phyloP scores from a whole-genome alignment of 2,888 invertebrate species.

The Mesorhabditis spiculigera region DNA sequence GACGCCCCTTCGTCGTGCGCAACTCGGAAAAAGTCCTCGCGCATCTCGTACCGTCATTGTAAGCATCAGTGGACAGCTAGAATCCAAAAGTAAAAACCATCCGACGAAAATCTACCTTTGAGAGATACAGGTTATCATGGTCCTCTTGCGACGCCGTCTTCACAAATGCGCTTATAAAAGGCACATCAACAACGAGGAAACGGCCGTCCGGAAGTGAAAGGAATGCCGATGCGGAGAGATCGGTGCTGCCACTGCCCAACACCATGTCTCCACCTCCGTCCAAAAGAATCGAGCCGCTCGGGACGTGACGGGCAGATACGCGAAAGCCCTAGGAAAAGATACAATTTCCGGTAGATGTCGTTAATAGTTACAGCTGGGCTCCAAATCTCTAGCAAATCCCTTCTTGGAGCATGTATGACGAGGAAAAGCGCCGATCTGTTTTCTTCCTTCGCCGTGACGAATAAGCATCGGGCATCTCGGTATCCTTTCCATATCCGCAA shows the following conservation, averaged over 20 bases:
- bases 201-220: neutral
- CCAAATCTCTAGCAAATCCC: slow-evolving; percentile 85
- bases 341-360: no score
- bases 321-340: neutral
- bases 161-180: neutral
- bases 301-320: slow-evolving; percentile 3
- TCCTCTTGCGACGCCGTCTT: neutral
- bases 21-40: neutral
- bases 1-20: no score
- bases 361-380: slow-evolving; percentile 74
- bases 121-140: neutral
- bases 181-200: neutral
- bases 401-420: slow-evolving; percentile 85
- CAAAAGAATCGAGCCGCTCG: slow-evolving; percentile 11
- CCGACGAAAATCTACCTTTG: neutral
- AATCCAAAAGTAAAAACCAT: no score
- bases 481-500: slow-evolving; percentile 91
- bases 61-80: no score
- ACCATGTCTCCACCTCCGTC: slow-evolving; percentile 19
- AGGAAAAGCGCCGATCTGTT: slow-evolving; percentile 69
- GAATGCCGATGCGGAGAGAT: neutral
- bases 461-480: slow-evolving; percentile 80
- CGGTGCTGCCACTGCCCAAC: slow-evolving; percentile 3
- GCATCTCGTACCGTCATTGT: neutral
- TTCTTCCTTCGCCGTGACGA: slow-evolving; percentile 19